Evolutionary conservation across 1,140 invertebrate species (phyloP), one percentile per base, ranked within the genome.

Genomic region (Melipona quadrifasciata): DNA sequence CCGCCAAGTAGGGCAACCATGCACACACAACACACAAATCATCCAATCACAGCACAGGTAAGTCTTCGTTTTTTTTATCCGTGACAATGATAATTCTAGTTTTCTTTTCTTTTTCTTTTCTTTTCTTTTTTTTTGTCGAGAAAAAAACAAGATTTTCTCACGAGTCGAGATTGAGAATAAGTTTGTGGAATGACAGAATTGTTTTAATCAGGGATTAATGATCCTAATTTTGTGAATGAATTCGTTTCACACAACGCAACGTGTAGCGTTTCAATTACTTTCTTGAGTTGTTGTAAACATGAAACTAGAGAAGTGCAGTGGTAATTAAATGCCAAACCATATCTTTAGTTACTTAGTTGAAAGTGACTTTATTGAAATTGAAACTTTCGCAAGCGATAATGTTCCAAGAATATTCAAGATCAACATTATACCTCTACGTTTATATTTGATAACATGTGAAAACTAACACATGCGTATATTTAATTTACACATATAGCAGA

Each of bases 1-100:
- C 96, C 96, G 24, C 95, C 96, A 67, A 92, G 92, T 61, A 92
- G 93, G 79, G 86, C 94, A 34, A 92, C 86, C 58, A 86, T 90
- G 21, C 92, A 94, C n/a, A 87, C 90, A 27, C 93, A 93, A 77
- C 91, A 92, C 53, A 73, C 89, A 1, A 91, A 89, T 76, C 92
- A 94, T 91, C 91, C 93, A 47, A 92, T 93, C 80, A 94, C 94
- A 55, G 93, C 93, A 64, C 93, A 94, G 92, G 94, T 95, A 91
- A 92, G 78, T 81, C 57, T 78, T 55, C 51, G 39, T 61, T 65
- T 27, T 80, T 61, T 27, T 34, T 73, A 68, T 14, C 14, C 8
- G 34, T 27, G 14, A 11, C 11, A 74, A 16, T 55, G 78, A 55
- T 75, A 70, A 78, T 53, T 53, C 5, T 51, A 39, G 34, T 31